A percentile compares a stretch with the other conserved stretches of the same genome.
phyloP scores from a whole-genome alignment of 2,113 vertebrate species.

The Aspiorhynchus laticeps region DNA sequence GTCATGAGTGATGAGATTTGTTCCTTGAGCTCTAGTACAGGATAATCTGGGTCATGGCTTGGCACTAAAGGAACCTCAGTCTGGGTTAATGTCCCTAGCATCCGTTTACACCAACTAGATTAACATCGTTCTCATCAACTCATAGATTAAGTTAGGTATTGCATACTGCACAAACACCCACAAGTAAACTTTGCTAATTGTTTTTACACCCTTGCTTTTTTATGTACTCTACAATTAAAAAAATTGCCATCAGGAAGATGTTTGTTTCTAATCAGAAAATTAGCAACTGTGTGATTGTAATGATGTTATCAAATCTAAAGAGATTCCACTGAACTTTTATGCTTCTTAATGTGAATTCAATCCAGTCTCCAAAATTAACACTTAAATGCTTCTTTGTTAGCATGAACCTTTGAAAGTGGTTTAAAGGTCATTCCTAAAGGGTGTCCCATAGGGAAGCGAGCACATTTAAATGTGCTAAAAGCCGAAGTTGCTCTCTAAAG shows the following conservation, averaged over 20 bases:
- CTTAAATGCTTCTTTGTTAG: background rate
- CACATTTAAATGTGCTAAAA: slow-evolving; percentile 24
- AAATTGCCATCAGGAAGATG: background rate
- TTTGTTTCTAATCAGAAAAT: background rate
- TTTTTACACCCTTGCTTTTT: too few relatives aligned
- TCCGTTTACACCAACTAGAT: slow-evolving; percentile 3
- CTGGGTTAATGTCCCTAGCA: background rate
- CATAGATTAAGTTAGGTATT: background rate
- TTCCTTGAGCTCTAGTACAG: background rate
- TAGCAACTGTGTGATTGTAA: background rate
- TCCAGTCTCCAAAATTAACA: background rate
- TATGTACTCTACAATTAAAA: background rate
- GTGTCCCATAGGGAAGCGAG: background rate
- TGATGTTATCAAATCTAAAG: background rate
- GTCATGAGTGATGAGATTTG: slow-evolving; percentile 6
- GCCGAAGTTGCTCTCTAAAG: background rate
- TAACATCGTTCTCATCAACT: background rate
- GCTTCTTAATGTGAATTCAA: background rate
- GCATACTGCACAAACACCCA: background rate
- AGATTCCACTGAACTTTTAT: background rate
- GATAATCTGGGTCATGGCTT: slow-evolving; percentile 5
- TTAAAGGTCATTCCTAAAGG: slow-evolving; percentile 5
- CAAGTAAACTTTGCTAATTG: background rate
- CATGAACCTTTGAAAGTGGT: background rate
- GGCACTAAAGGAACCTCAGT: background rate